These are phyloP conservation scores for Rutpela maculata DNA, from an alignment of 2,888 invertebrate species.

Conservation along the genomic window DNA sequence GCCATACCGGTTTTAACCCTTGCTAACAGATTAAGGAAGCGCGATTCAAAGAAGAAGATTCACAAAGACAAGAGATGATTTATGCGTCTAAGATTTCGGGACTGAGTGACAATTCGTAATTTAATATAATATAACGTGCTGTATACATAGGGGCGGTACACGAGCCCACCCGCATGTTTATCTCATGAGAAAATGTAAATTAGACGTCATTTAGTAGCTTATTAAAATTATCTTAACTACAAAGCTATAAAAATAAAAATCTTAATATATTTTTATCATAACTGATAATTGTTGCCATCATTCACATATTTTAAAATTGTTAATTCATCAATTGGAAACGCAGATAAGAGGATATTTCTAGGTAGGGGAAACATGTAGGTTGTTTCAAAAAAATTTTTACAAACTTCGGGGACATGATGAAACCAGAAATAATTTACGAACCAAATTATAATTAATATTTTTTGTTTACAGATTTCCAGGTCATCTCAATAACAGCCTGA, in stretches of 20 bases:
- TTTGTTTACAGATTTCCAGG: too few relatives aligned
- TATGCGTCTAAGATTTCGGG: slow-evolving; percentile 4
- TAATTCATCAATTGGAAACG: too few relatives aligned
- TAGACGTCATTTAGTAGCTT: neutral
- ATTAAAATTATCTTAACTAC: neutral
- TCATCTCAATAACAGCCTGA: too few relatives aligned
- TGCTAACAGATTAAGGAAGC: neutral
- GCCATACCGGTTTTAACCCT: neutral
- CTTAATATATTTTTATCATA: neutral
- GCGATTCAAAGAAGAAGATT: neutral
- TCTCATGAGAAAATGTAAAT: slow-evolving; percentile 4
- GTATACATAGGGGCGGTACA: slow-evolving; percentile 23
- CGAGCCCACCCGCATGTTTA: slow-evolving; percentile 28
- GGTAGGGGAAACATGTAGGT: too few relatives aligned
- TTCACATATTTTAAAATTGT: neutral
- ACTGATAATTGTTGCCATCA: neutral
- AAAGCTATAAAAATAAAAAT: neutral
- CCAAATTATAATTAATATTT: too few relatives aligned
- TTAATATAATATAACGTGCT: neutral
- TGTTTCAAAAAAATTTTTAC: too few relatives aligned
- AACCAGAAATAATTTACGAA: too few relatives aligned
- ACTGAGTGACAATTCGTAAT: slow-evolving; percentile 1
- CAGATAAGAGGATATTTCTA: too few relatives aligned
- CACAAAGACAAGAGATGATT: neutral
- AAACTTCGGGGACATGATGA: too few relatives aligned